Evolutionary conservation across 2,113 vertebrate species (phyloP).

Genomic region (Pungitius pungitius): DNA sequence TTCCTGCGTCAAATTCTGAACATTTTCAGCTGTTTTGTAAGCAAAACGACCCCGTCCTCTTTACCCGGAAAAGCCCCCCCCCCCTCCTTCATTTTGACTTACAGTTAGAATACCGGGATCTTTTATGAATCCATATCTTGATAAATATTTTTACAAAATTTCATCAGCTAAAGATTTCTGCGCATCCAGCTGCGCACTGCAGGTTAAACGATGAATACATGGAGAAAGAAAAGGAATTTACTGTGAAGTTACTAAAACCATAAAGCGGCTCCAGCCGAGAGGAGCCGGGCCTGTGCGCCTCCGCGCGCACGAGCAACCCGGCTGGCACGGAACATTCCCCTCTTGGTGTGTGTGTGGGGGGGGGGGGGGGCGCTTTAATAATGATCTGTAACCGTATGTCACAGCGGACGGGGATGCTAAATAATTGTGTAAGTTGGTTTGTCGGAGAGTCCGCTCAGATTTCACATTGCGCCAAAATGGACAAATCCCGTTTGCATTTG

Average conservation of each 20-base stretch:
- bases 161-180: not conserved
- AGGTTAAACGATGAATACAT: not conserved
- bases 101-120: not conserved
- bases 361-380: not conserved
- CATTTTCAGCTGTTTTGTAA: not conserved
- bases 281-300: conserved; percentile 45
- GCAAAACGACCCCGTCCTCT: not conserved
- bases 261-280: conserved; percentile 34
- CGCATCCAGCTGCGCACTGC: not conserved
- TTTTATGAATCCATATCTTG: not conserved
- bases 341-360: conserved; percentile 14
- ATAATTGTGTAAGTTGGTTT: conserved; percentile 25
- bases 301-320: conserved; percentile 29
- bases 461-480: no score
- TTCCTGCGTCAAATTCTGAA: not conserved
- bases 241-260: conserved; percentile 26
- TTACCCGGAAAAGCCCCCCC: not conserved
- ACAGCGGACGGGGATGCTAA: not conserved
- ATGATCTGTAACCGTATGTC: conserved; percentile 1
- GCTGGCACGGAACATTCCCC: conserved; percentile 26
- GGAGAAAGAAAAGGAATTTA: not conserved
- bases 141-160: not conserved
- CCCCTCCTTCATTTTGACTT: conserved; percentile 8
- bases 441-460: no score
- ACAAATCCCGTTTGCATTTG: conserved; percentile 16